Base-by-base conservation (phyloP, 2,888 invertebrate genomes). In the Morpho helenor region DNA sequence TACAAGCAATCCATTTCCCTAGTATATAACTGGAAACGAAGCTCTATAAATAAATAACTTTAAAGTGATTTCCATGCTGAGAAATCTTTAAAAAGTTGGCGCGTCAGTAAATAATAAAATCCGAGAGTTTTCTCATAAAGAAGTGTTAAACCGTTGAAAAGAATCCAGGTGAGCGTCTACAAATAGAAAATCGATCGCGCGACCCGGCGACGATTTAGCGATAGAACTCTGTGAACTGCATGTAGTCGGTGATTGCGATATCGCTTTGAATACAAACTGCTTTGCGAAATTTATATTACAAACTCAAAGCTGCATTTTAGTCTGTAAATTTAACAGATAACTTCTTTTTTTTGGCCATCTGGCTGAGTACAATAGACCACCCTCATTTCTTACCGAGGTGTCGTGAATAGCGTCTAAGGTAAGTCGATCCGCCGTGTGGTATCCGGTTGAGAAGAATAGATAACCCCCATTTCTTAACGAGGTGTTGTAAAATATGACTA, bases 161-260 rank as follows among this genome's bases (percentile, higher is more conserved):
- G 68, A 70, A 66, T 68, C 64, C 66, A 70, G 69, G 69, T 69
- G 69, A 67, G 66, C 64, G 62, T 61, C 61, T 71, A 67, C 70
- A 72, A 74, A 74, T 73, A 73, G 72, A 73, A 74, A 75, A 74
- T 73, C 74, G 72, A 74, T 71, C 68, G 58, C 45, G 56, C 59
- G 61, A 63, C 61, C 63, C 54, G 59, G 22, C 60, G 53, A 50
- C 59, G 56, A 59, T 52, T 61, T 57, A 58, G 49, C 62, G 56
- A 56, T 63, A 63, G 57, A 59, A 56, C 56, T 56, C 45, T 49
- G 58, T 44, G 54, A 61, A 64, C 63, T 56, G 53, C 66, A 62
- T 62, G 60, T 60, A 51, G 60, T 52, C 44, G 55, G 52, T 63
- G 63, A 61, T 62, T 62, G 52, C 57, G 57, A 58, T 56, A 54